Evolutionary conservation across 2,888 invertebrate species (phyloP), one percentile per base, ranked within the genome.

Genomic region (Petrolisthes cinctipes): DNA sequence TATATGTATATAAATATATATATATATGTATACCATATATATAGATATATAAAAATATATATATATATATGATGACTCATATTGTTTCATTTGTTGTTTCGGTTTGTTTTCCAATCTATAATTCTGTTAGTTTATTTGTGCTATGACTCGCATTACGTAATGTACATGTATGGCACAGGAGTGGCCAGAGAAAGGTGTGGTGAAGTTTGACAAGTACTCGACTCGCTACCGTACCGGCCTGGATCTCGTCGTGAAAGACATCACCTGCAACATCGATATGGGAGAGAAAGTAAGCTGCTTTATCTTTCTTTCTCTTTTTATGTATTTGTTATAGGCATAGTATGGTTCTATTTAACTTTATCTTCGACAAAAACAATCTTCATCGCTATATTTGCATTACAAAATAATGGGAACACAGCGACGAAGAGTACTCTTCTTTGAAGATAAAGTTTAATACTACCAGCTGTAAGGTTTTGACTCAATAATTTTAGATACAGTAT

Each of bases 151-250:
- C 20, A 73, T 17, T 17, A 7, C 7, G 1, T 11, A 17, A 0
- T 73, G 1, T 73, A 20, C n/a, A 2, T 37, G 80, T 81, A 4
- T 79, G 1, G 7, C 71, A 4, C 92, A 93, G 37, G 93, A 95
- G 68, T 99, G 99, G 99, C 98, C 98, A 4, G 94, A 94, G 88
- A 93, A 94, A 61, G 98, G 98, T 89, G 94, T 95, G 73, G 96
- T 99, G 68, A 95, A 95, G 91, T 97, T 99, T 92, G 95, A 95
- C 91, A 94, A 96, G 91, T 96, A 96, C 92, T 95, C 97, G 92
- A 96, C 98, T 56, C 95, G 97, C 5, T 98, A 98, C 93, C 95
- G 98, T 91, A 95, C 96, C 91, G 97, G 96, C 23, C 93, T 97
- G 84, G 97, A 98, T 92, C 94, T 98, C 86, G 97, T 98, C 75